Percentiles rank a stretch among this genome's conserved stretches.
Evolutionary conservation across 2,113 vertebrate genomes (phyloP).

Genomic region (Tinamus guttatus): DNA sequence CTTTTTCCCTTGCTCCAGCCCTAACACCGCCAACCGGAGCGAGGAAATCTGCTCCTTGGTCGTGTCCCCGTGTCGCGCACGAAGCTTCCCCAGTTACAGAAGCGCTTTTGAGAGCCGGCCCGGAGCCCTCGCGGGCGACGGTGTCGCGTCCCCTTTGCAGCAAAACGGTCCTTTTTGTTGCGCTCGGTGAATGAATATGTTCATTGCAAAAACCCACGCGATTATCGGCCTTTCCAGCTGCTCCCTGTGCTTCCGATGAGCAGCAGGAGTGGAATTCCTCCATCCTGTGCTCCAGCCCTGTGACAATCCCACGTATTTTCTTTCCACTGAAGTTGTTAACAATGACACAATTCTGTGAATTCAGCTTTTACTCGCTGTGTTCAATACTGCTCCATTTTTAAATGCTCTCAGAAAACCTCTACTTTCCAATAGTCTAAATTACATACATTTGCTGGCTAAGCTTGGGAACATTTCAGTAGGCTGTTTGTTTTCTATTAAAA

Average conservation of each 20-base stretch:
- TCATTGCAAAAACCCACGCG: not conserved
- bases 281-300: not conserved
- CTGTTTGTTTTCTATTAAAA: not conserved
- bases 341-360: not conserved
- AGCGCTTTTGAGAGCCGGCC: not conserved
- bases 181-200: not conserved
- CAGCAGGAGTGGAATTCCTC: constrained; percentile 41
- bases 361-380: not conserved
- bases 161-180: not conserved
- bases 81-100: not conserved
- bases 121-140: not conserved
- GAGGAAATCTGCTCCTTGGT: fast-evolving
- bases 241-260: not conserved
- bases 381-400: not conserved
- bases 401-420: not conserved
- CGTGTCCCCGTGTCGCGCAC: not conserved
- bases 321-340: not conserved
- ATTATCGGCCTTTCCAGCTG: constrained; percentile 1
- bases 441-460: not conserved
- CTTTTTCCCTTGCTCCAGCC: too few species aligned
- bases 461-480: fast-evolving
- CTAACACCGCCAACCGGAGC: fast-evolving
- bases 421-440: fast-evolving
- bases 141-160: not conserved
- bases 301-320: not conserved